Evolutionary conservation across 2,797 vertebrate genomes (phyloP).

Genomic region (Ataeniobius toweri): DNA sequence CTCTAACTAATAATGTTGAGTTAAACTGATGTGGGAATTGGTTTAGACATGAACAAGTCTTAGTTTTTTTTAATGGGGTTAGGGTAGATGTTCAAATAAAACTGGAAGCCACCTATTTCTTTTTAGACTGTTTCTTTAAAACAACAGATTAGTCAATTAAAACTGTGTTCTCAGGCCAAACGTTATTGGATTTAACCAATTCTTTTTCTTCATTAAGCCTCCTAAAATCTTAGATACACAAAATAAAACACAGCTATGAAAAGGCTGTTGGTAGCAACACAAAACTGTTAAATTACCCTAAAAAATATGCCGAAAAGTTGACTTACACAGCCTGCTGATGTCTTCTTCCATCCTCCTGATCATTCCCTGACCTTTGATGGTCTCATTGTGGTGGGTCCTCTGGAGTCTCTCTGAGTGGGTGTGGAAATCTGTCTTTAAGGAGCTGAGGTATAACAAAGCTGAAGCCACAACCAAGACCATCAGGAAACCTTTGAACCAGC

Average conservation of each 20-base stretch:
- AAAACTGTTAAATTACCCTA: neutral
- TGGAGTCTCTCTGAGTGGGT: slow-evolving; percentile 46
- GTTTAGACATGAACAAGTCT: neutral
- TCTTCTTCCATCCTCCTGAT: slow-evolving; percentile 61
- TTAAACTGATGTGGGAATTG: neutral
- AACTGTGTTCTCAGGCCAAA: too few relatives aligned
- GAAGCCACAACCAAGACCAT: neutral
- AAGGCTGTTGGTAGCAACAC: too few relatives aligned
- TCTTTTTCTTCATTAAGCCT: neutral
- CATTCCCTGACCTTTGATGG: slow-evolving; percentile 42
- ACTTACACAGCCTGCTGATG: slow-evolving; percentile 66
- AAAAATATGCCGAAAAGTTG: neutral
- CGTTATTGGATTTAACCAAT: too few relatives aligned
- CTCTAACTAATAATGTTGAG: neutral
- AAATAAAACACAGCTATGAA: too few relatives aligned
- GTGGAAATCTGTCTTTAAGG: slow-evolving; percentile 47
- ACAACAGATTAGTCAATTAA: too few relatives aligned
- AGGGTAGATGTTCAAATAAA: neutral
- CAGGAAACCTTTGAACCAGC: slow-evolving; percentile 32
- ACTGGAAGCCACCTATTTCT: neutral
- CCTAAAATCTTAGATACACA: neutral
- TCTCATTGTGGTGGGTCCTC: slow-evolving; percentile 50
- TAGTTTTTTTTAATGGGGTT: neutral
- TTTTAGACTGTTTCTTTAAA: neutral
- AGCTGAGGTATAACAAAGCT: slow-evolving; percentile 48